A percentile compares a stretch with the other conserved stretches of the same genome.
These are phyloP conservation scores for Boulengeromyrus knoepffleri DNA, from an alignment of 2,113 vertebrate species.

Conservation along the genomic window DNA sequence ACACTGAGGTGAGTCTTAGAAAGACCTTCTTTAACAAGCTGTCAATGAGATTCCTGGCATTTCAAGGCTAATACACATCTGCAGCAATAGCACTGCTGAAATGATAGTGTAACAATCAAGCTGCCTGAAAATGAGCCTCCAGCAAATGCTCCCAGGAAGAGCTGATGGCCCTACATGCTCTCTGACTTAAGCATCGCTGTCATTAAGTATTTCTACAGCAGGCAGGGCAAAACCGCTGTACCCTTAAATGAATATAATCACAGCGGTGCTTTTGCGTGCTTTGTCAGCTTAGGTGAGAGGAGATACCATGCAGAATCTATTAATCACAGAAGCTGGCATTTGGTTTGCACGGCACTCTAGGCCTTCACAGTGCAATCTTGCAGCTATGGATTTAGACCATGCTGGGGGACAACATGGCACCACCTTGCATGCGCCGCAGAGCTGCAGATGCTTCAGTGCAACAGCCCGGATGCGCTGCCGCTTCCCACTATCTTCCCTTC, in stretches of 20 bases:
- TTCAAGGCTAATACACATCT: not conserved
- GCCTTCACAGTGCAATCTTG: not conserved
- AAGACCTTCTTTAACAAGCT: not conserved
- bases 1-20: not conserved
- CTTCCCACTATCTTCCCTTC: not conserved
- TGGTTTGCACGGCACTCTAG: not conserved
- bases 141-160: not conserved
- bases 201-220: not conserved
- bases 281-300: not conserved
- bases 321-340: not conserved
- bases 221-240: not conserved
- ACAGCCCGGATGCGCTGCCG: not conserved
- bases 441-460: not conserved
- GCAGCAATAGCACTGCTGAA: not conserved
- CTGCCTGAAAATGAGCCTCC: not conserved
- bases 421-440: not conserved
- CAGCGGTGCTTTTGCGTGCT: not conserved
- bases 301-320: not conserved
- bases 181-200: not conserved
- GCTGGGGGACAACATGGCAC: not conserved
- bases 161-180: not conserved
- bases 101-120: not conserved
- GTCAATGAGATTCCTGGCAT: not conserved
- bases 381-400: slow-evolving; percentile 7
- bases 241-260: not conserved